phyloP scores from a whole-genome alignment of 2,797 vertebrate genomes.

The Cichlasoma orientale region DNA sequence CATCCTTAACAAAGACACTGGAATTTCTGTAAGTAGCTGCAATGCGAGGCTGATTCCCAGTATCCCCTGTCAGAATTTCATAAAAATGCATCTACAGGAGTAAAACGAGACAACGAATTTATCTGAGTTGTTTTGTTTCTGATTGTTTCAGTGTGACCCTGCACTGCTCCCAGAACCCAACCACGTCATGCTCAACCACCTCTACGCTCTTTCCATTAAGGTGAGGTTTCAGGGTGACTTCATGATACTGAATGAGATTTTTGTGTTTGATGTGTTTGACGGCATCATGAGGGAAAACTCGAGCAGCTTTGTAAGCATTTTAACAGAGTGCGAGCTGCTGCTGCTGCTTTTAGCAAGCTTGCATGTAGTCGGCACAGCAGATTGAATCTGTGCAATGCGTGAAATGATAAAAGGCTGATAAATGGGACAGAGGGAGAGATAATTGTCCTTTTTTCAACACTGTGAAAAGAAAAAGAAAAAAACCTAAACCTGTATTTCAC shows the following conservation, averaged over 20 bases:
- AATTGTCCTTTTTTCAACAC: conserved; percentile 6
- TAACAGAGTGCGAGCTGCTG: not conserved
- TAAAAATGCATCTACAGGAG: not conserved
- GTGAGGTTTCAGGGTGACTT: conserved; percentile 67
- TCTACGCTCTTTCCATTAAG: conserved; percentile 98
- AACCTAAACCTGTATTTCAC: not conserved
- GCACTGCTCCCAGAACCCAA: conserved; percentile 97
- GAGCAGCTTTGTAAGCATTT: conserved; percentile 21
- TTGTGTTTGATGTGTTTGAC: not conserved
- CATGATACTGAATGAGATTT: not conserved
- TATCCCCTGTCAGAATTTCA: not conserved
- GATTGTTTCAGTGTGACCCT: conserved; percentile 89
- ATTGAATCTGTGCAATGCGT: conserved; percentile 11
- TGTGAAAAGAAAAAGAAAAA: conserved; percentile 39
- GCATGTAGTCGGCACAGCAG: not conserved
- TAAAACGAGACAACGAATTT: not conserved
- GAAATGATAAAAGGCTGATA: conserved; percentile 33
- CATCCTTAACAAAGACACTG: conserved; percentile 98
- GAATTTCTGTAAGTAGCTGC: conserved; percentile 91
- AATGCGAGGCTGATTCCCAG: not conserved
- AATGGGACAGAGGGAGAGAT: conserved; percentile 11
- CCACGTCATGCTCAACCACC: conserved; percentile 98
- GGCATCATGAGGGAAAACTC: conserved; percentile 4
- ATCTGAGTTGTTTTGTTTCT: not conserved
- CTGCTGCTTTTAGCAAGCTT: conserved; percentile 5